Conservation (phyloP, 2,797 vertebrate genomes). For the Malurus splendens region DNA sequence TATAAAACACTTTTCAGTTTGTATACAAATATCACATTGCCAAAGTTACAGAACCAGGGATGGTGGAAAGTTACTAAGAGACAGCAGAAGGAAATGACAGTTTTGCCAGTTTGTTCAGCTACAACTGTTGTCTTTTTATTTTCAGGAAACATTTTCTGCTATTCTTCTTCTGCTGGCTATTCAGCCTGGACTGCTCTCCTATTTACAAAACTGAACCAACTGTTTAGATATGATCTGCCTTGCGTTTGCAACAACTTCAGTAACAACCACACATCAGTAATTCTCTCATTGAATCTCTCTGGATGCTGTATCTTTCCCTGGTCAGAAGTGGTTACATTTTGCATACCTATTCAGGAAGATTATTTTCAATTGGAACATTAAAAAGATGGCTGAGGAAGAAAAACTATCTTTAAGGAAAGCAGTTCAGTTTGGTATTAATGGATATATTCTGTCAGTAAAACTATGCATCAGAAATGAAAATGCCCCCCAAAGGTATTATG, state of each 20-base stretch:
- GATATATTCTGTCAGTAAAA: background rate
- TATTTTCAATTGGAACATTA: background rate
- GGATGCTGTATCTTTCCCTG: background rate
- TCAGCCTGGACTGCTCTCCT: background rate
- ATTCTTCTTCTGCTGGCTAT: background rate
- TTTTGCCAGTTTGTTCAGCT: background rate
- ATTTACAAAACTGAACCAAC: background rate
- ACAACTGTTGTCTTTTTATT: conserved; percentile 37
- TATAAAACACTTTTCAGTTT: background rate
- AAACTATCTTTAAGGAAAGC: background rate
- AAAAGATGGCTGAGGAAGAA: conserved; percentile 35
- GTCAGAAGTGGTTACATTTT: background rate
- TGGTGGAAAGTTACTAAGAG: background rate
- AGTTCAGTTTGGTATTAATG: background rate
- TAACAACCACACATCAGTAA: background rate
- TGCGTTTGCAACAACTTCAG: background rate
- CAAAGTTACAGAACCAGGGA: background rate
- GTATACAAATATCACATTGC: background rate
- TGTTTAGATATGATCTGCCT: background rate
- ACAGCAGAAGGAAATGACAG: background rate
- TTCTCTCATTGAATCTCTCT: background rate
- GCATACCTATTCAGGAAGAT: background rate
- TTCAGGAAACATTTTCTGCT: conserved; percentile 29
- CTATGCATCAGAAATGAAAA: conserved; percentile 32
- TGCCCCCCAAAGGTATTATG: background rate